These are phyloP conservation scores for Nephila pilipes DNA, from an alignment of 1,140 invertebrate species.

Conservation along the genomic window DNA sequence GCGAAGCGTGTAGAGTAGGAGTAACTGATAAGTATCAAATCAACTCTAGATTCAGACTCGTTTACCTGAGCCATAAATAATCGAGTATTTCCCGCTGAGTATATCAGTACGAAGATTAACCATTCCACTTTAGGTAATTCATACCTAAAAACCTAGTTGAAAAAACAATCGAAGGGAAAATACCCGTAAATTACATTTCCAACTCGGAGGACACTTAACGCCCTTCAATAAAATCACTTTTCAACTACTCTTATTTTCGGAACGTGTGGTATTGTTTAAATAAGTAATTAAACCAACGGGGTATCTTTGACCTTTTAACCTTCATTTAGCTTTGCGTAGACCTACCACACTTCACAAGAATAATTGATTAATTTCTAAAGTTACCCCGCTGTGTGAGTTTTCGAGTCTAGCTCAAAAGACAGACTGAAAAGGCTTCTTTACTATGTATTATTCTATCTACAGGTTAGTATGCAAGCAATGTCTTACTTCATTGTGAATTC, in stretches of 20 bases:
- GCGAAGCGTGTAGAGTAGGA: too few species aligned
- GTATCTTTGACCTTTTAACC: background rate
- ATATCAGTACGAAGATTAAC: too few species aligned
- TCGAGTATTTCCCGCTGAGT: too few species aligned
- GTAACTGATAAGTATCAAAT: too few species aligned
- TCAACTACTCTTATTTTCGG: background rate
- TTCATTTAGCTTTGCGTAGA: background rate
- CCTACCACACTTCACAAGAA: background rate
- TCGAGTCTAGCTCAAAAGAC: background rate
- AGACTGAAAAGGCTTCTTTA: constrained; percentile 12
- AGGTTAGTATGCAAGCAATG: constrained; percentile 49
- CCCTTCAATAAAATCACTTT: background rate
- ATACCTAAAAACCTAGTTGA: too few species aligned
- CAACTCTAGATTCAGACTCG: too few species aligned
- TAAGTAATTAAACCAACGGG: constrained; percentile 29
- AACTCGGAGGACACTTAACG: background rate
- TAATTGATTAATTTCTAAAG: constrained; percentile 24
- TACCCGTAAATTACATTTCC: background rate
- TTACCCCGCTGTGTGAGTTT: background rate
- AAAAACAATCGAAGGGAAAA: too few species aligned
- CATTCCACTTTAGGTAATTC: too few species aligned
- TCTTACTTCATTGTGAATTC: constrained; percentile 44
- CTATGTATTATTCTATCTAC: constrained; percentile 38
- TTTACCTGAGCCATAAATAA: too few species aligned
- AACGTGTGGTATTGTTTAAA: background rate